Conservation (phyloP, 2,888 invertebrate genomes). For the Notocelia uddmanniana region DNA sequence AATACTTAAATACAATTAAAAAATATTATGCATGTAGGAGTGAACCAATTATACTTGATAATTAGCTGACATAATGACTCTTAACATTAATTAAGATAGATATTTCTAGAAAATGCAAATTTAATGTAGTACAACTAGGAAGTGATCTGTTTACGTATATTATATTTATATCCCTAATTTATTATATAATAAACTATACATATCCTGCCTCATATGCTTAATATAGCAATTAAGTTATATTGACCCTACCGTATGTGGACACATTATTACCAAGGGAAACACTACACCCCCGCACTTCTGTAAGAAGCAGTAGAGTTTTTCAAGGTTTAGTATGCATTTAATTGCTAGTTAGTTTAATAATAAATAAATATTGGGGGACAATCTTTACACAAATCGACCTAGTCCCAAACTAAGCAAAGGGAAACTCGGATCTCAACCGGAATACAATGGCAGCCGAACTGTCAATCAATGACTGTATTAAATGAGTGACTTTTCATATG, state of each 20-base stretch:
- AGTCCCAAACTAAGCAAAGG: too few relatives aligned
- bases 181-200: background rate
- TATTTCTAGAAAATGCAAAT: slow-evolving; percentile 1
- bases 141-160: background rate
- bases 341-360: too few relatives aligned
- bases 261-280: slow-evolving; percentile 4
- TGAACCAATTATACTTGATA: too few relatives aligned
- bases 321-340: background rate
- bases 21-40: too few relatives aligned
- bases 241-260: background rate
- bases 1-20: too few relatives aligned
- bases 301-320: background rate
- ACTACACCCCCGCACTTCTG: background rate
- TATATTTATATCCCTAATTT: background rate
- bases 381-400: too few relatives aligned
- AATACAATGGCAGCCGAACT: too few relatives aligned
- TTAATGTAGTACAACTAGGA: background rate
- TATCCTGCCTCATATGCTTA: background rate
- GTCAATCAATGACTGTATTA: too few relatives aligned
- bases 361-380: too few relatives aligned
- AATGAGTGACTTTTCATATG: too few relatives aligned
- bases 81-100: background rate
- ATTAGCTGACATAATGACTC: too few relatives aligned
- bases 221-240: background rate
- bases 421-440: too few relatives aligned